Conservation (phyloP, 2,888 invertebrate species). For the Notocelia uddmanniana region DNA sequence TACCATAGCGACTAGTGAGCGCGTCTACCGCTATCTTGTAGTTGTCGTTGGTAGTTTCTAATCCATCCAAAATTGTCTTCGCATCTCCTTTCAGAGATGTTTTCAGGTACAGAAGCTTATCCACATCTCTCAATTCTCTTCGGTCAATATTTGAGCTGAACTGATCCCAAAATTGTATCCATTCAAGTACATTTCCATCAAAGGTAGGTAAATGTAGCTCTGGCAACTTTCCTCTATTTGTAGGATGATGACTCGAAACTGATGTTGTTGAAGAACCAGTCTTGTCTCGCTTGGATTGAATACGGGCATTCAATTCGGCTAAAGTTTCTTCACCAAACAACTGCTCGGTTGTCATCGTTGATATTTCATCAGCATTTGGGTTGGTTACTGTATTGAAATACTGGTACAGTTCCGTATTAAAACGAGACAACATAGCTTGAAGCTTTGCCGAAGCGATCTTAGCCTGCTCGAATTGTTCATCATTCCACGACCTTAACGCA, state of each 20-base stretch:
- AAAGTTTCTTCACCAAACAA: neutral
- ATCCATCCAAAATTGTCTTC: neutral
- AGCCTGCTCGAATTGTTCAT: neutral
- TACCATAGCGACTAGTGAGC: neutral
- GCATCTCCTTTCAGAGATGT: conserved; percentile 6
- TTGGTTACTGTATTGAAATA: conserved; percentile 4
- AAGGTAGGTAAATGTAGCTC: neutral
- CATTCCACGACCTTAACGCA: neutral
- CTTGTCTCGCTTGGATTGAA: conserved; percentile 13
- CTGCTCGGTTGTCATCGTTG: neutral
- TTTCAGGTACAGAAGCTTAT: neutral
- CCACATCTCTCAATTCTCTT: neutral
- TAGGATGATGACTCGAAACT: neutral
- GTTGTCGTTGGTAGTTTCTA: neutral
- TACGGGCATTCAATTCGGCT: neutral
- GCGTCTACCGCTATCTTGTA: neutral
- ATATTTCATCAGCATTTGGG: conserved; percentile 15
- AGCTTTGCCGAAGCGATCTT: neutral
- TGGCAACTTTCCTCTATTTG: neutral
- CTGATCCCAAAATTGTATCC: conserved; percentile 1
- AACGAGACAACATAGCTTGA: neutral
- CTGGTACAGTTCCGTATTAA: conserved; percentile 2
- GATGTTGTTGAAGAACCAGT: neutral
- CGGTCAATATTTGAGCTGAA: conserved; percentile 3
- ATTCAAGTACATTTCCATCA: neutral